phyloP scores from a whole-genome alignment of 2,888 invertebrate species.

The Lasioglossum malachurum region DNA sequence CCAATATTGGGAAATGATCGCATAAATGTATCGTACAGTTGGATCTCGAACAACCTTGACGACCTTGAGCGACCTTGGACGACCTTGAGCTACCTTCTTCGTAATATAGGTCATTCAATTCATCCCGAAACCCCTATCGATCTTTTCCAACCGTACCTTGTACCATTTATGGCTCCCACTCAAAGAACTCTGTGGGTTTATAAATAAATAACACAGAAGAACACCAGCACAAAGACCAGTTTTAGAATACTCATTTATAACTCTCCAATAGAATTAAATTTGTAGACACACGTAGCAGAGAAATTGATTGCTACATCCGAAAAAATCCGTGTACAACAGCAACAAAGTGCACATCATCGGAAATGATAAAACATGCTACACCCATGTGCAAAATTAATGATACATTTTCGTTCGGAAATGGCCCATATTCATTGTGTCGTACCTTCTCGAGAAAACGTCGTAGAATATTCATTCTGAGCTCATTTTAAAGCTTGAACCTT shows the following conservation, averaged over 20 bases:
- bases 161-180: neutral
- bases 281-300: neutral
- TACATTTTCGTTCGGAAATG: no score
- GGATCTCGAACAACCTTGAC: no score
- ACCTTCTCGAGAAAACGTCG: no score
- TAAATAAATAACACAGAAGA: neutral
- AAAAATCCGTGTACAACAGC: no score
- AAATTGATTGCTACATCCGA: neutral
- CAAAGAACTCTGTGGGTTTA: neutral
- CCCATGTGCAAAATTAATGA: no score
- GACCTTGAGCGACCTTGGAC: neutral
- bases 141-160: neutral
- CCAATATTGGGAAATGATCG: neutral
- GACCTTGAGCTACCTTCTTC: neutral
- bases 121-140: neutral
- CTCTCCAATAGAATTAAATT: neutral
- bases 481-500: no score
- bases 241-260: neutral
- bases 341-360: neutral
- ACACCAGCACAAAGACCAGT: neutral
- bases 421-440: no score
- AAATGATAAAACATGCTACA: neutral
- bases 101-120: neutral
- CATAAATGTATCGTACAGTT: no score
- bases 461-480: no score